Conservation (phyloP, 2,888 invertebrate species). For the Euphydryas editha region DNA sequence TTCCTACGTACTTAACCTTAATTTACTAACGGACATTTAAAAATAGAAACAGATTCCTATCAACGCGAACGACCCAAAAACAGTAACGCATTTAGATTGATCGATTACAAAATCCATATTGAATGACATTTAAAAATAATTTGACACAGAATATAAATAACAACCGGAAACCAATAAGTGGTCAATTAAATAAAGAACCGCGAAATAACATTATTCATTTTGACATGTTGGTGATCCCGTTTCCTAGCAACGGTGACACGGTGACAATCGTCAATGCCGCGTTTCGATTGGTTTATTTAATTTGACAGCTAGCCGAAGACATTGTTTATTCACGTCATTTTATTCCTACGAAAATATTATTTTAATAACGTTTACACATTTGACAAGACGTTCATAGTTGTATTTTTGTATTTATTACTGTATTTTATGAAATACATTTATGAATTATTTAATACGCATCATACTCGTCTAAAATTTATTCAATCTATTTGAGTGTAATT, state of each 20-base stretch:
- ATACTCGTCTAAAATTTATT: too few relatives aligned
- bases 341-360: conserved; percentile 12
- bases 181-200: conserved; percentile 18
- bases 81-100: neutral
- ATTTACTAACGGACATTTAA: neutral
- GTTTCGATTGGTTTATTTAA: conserved; percentile 51
- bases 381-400: neutral
- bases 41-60: neutral
- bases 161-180: conserved; percentile 20
- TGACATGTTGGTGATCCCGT: conserved; percentile 43
- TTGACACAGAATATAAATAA: conserved; percentile 11
- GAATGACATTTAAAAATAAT: neutral
- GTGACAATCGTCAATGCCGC: conserved; percentile 34
- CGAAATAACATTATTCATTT: conserved; percentile 32
- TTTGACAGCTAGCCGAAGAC: conserved; percentile 43
- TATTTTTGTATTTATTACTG: neutral
- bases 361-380: too few relatives aligned
- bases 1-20: too few relatives aligned
- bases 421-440: too few relatives aligned
- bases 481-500: too few relatives aligned
- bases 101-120: neutral
- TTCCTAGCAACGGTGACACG: conserved; percentile 41
- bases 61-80: neutral
- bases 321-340: conserved; percentile 44
- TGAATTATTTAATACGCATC: too few relatives aligned